phyloP scores from a whole-genome alignment of 2,888 invertebrate species.

The Trisateles emortualis region DNA sequence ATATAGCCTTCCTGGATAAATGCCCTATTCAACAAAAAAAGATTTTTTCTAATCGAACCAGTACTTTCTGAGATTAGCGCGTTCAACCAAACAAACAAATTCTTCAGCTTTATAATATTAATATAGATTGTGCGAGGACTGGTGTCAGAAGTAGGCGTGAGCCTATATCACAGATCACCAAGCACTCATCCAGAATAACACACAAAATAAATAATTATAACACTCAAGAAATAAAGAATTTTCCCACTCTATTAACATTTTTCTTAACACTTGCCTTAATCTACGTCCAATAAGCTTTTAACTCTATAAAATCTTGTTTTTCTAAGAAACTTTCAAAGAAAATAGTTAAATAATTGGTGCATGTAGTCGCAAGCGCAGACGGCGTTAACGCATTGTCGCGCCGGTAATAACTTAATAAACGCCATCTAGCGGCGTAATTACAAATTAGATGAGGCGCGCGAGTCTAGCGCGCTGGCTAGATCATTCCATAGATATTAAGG shows the following conservation, averaged over 20 bases:
- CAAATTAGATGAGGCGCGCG: slow-evolving; percentile 65
- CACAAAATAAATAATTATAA: not conserved
- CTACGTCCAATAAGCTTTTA: not conserved
- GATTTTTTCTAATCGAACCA: no score
- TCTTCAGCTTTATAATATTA: no score
- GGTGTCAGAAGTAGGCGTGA: no score
- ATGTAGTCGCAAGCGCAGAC: slow-evolving; percentile 9
- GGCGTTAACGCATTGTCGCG: slow-evolving; percentile 41
- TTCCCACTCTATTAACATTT: not conserved
- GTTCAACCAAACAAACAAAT: no score
- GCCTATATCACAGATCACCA: no score
- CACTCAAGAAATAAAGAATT: not conserved
- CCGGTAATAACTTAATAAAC: slow-evolving; percentile 64
- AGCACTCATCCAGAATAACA: no score
- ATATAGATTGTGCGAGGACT: no score
- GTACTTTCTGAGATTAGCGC: no score
- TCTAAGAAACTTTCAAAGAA: slow-evolving; percentile 13
- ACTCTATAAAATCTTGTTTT: not conserved
- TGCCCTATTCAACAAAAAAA: no score
- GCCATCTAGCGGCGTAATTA: slow-evolving; percentile 59
- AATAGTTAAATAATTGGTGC: slow-evolving; percentile 15
- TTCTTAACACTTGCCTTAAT: not conserved
- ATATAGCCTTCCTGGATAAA: no score
- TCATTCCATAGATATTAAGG: slow-evolving; percentile 40
- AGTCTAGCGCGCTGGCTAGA: slow-evolving; percentile 45